A percentile compares a stretch with the other conserved stretches of the same genome.
Conservation (phyloP, 1,140 invertebrate species). For the Drosophila littoralis region DNA sequence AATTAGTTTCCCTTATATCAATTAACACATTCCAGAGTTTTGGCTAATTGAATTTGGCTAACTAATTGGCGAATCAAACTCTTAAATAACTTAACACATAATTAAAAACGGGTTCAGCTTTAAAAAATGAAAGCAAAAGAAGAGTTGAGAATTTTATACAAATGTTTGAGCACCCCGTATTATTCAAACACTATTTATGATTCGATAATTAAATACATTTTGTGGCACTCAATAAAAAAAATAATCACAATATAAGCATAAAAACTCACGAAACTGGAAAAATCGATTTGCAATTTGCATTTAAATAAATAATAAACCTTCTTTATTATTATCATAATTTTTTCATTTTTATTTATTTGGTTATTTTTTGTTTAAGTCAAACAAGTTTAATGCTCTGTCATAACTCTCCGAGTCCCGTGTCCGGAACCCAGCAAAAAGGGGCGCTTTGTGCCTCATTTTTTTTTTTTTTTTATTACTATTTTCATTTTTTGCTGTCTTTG, state of each 20-base stretch:
- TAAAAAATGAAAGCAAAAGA: slow-evolving; percentile 16
- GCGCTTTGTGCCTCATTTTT: slow-evolving; percentile 46
- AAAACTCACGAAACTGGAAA: slow-evolving; percentile 46
- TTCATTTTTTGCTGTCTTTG: slow-evolving; percentile 37
- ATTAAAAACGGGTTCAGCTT: slow-evolving; percentile 76
- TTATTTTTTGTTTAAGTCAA: slow-evolving; percentile 33
- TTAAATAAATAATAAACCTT: slow-evolving; percentile 65
- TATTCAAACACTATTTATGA: slow-evolving; percentile 60
- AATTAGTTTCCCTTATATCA: slow-evolving; percentile 18
- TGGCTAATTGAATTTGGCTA: slow-evolving; percentile 41
- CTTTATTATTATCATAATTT: slow-evolving; percentile 28
- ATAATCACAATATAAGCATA: slow-evolving; percentile 25
- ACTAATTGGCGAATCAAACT: slow-evolving; percentile 69
- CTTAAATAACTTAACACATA: slow-evolving; percentile 76
- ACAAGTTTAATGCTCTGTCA: slow-evolving; percentile 65
- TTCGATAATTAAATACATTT: slow-evolving; percentile 53
- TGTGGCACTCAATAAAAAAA: slow-evolving; percentile 40
- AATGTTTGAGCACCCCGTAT: slow-evolving; percentile 61
- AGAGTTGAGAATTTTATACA: slow-evolving; percentile 32
- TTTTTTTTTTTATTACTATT: slow-evolving; percentile 5
- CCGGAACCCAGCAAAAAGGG: slow-evolving; percentile 47
- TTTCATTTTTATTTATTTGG: slow-evolving; percentile 2
- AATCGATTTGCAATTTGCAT: slow-evolving; percentile 76
- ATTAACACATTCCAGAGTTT: slow-evolving; percentile 25
- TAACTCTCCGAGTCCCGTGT: slow-evolving; percentile 35